phyloP scores from a whole-genome alignment of 2,888 invertebrate species.

The Aphrophora alni region DNA sequence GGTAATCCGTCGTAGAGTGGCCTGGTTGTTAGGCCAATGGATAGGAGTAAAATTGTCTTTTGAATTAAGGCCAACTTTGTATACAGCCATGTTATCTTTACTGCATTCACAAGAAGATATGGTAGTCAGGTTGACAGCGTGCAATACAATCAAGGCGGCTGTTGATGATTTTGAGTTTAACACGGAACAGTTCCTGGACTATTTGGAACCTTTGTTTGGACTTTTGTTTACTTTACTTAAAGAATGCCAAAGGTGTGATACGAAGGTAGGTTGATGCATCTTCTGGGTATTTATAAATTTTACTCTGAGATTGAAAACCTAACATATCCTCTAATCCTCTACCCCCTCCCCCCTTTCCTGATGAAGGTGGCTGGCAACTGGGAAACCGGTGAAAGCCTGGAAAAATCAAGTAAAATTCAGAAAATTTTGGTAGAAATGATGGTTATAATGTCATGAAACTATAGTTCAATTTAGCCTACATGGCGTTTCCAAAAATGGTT shows the following conservation, averaged over 20 bases:
- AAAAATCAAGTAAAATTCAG: too few species aligned
- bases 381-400: too few species aligned
- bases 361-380: too few species aligned
- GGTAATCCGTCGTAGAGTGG: slow-evolving; percentile 78
- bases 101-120: slow-evolving; percentile 80
- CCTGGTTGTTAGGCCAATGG: slow-evolving; percentile 80
- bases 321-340: too few species aligned
- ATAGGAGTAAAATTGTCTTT: slow-evolving; percentile 79
- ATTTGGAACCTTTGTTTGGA: slow-evolving; percentile 74
- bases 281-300: too few species aligned
- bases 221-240: slow-evolving; percentile 83
- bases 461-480: too few species aligned
- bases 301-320: too few species aligned
- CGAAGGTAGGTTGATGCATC: slow-evolving; percentile 77
- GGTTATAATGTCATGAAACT: too few species aligned
- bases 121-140: slow-evolving; percentile 86
- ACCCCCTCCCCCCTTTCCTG: too few species aligned
- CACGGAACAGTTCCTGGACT: slow-evolving; percentile 84
- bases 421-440: too few species aligned
- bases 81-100: slow-evolving; percentile 77
- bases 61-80: slow-evolving; percentile 79
- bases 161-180: slow-evolving; percentile 94
- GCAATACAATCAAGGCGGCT: slow-evolving; percentile 80
- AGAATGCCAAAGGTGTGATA: slow-evolving; percentile 90
- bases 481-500: too few species aligned